These are phyloP conservation scores for Girardinichthys multiradiatus DNA, from an alignment of 2,113 vertebrate species.

Conservation along the genomic window DNA sequence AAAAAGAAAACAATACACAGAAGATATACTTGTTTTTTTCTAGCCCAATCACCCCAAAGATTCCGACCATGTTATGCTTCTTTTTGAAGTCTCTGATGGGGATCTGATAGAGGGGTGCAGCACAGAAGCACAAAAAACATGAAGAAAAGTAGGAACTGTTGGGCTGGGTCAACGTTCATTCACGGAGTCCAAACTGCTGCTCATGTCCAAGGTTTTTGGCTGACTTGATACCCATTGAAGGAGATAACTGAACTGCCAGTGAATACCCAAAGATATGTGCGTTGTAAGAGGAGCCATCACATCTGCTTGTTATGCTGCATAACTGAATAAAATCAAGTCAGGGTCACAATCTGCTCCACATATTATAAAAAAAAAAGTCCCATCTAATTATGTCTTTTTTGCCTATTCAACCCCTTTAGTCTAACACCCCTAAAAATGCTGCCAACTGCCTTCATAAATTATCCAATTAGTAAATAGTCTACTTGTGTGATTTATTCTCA, in stretches of 20 bases:
- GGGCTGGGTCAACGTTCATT: not conserved
- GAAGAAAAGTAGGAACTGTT: not conserved
- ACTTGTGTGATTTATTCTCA: too few relatives aligned
- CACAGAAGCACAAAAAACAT: not conserved
- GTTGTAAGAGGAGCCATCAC: not conserved
- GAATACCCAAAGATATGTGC: constrained; percentile 22
- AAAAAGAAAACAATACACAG: not conserved
- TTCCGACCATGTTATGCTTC: not conserved
- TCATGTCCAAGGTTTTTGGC: constrained; percentile 32
- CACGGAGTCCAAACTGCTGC: not conserved
- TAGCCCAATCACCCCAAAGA: not conserved
- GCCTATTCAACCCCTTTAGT: too few relatives aligned
- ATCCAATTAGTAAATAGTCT: too few relatives aligned
- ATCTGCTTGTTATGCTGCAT: constrained; percentile 26
- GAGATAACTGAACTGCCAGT: constrained; percentile 44
- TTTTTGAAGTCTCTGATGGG: not conserved
- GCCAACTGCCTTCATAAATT: too few relatives aligned
- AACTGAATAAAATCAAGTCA: not conserved
- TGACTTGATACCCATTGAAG: constrained; percentile 29
- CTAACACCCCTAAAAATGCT: too few relatives aligned
- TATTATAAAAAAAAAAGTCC: not conserved
- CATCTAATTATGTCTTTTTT: too few relatives aligned
- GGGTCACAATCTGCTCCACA: not conserved
- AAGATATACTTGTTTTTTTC: not conserved
- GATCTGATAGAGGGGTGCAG: not conserved